These are phyloP conservation scores for Congeria kusceri DNA, from an alignment of 2,888 invertebrate species.

Conservation along the genomic window DNA sequence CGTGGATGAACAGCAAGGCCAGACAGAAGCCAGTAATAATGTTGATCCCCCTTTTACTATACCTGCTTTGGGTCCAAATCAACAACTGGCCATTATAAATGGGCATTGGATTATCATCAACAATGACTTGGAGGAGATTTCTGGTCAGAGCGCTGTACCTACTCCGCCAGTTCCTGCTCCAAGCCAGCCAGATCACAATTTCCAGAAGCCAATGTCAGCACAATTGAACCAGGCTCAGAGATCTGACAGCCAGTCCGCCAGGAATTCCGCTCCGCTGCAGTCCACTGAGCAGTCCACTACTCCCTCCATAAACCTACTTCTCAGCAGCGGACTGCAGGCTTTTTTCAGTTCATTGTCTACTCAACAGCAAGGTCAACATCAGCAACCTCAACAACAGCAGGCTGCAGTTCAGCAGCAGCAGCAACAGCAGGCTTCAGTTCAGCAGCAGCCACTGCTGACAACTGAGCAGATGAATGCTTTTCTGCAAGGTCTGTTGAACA, in stretches of 20 bases:
- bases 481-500: no score
- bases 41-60: background rate
- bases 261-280: background rate
- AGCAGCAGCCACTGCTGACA: no score
- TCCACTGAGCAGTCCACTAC: no score
- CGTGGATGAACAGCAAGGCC: background rate
- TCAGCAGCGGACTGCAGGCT: slow-evolving; percentile 8
- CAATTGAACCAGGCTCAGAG: slow-evolving; percentile 2
- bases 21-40: background rate
- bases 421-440: background rate
- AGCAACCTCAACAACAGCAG: background rate
- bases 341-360: background rate
- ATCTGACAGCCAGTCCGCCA: background rate
- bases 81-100: slow-evolving; percentile 30
- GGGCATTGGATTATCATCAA: slow-evolving; percentile 39
- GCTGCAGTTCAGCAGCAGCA: slow-evolving; percentile 9
- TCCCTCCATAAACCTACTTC: background rate
- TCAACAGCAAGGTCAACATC: background rate
- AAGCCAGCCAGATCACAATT: background rate
- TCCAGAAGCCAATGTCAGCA: slow-evolving; percentile 11
- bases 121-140: slow-evolving; percentile 28
- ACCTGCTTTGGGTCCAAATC: slow-evolving; percentile 18
- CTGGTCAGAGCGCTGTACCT: background rate
- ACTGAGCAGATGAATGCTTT: no score
- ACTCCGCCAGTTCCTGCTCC: background rate